These are phyloP conservation scores for Limonius californicus DNA, from an alignment of 1,140 invertebrate species.

Conservation along the genomic window DNA sequence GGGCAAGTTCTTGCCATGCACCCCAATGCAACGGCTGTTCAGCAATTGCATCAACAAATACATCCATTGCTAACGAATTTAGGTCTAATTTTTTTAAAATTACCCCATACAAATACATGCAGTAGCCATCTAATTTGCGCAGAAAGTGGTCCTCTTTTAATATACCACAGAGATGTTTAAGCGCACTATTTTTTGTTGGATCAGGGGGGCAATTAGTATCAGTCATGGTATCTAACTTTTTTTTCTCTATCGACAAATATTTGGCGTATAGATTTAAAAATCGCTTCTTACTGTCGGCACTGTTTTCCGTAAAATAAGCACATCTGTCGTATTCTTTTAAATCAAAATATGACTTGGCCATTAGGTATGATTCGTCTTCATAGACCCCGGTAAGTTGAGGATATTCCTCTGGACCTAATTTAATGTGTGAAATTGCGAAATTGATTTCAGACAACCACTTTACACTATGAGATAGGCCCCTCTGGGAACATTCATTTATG, in stretches of 20 bases:
- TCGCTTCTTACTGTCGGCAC: conserved; percentile 58
- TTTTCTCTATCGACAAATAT: conserved; percentile 87
- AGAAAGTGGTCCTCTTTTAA: conserved; percentile 57
- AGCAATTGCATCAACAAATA: conserved; percentile 74
- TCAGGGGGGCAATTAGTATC: conserved; percentile 70
- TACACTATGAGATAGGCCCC: conserved; percentile 66
- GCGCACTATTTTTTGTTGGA: conserved; percentile 54
- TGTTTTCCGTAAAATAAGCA: conserved; percentile 76
- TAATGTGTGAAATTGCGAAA: conserved; percentile 66
- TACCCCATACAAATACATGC: conserved; percentile 87
- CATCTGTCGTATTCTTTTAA: conserved; percentile 89
- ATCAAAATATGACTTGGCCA: conserved; percentile 90
- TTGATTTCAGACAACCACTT: conserved; percentile 87
- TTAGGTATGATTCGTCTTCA: conserved; percentile 69
- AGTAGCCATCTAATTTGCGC: conserved; percentile 78
- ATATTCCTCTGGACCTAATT: conserved; percentile 49
- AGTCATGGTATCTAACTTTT: conserved; percentile 78
- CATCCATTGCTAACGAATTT: conserved; percentile 65
- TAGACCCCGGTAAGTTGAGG: conserved; percentile 48
- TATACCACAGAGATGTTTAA: conserved; percentile 55
- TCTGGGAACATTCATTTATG: conserved; percentile 64
- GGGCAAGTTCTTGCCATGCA: conserved; percentile 88
- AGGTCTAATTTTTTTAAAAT: conserved; percentile 86
- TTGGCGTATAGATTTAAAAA: conserved; percentile 83
- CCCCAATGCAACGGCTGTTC: conserved; percentile 85